These are phyloP conservation scores for Zosterops lateralis DNA, from an alignment of 2,113 vertebrate species.

Conservation along the genomic window DNA sequence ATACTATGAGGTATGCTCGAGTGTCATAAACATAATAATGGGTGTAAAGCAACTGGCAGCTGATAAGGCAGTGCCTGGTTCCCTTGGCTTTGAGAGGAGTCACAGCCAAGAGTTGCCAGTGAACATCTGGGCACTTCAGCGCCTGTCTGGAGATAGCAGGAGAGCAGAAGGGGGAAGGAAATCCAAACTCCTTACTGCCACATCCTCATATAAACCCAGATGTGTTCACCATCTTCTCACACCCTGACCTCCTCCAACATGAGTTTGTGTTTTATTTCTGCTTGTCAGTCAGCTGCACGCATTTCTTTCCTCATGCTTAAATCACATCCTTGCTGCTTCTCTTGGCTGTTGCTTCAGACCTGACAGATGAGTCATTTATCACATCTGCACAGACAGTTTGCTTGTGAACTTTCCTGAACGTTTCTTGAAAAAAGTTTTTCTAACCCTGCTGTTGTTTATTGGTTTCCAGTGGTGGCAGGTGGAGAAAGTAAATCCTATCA, in stretches of 20 bases:
- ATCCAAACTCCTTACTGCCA: background rate
- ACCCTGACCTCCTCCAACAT: background rate
- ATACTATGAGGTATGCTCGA: background rate
- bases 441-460: conserved; percentile 12
- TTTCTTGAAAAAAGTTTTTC: background rate
- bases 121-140: background rate
- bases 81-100: background rate
- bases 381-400: background rate
- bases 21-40: background rate
- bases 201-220: background rate
- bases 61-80: background rate
- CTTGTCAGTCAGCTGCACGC: background rate
- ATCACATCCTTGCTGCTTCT: background rate
- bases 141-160: background rate
- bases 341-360: background rate
- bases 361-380: background rate
- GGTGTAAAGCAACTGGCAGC: background rate
- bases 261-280: background rate
- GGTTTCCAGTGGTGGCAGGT: conserved; percentile 96
- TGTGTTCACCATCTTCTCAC: background rate
- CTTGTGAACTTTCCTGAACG: background rate
- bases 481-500: conserved; percentile 98
- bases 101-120: background rate
- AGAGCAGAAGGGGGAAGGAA: background rate
- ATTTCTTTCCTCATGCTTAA: background rate